Conservation (phyloP, 2,797 vertebrate species). For the Pipistrellus kuhlii region DNA sequence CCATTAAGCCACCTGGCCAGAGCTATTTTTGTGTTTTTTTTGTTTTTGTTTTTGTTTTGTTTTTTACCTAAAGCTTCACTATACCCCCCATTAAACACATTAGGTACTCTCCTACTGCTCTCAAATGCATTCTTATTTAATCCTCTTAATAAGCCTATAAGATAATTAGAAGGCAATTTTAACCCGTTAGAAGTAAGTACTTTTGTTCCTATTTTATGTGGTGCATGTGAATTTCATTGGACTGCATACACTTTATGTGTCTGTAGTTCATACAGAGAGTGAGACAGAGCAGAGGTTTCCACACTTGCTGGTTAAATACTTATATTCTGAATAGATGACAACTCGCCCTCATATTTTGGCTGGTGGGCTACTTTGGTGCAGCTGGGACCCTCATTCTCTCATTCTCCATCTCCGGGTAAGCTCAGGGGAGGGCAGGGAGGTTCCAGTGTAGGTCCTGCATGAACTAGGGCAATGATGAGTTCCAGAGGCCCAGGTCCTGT, state of each 20-base stretch:
- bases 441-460: background rate
- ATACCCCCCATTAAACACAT: background rate
- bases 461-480: background rate
- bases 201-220: background rate
- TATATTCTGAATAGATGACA: background rate
- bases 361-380: background rate
- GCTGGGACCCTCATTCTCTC: background rate
- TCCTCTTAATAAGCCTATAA: background rate
- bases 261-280: background rate
- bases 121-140: background rate
- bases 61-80: background rate
- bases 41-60: background rate
- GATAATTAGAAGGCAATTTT: background rate
- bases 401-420: background rate
- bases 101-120: background rate
- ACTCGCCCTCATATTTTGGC: background rate
- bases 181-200: background rate
- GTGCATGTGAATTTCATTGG: background rate
- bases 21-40: background rate
- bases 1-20: too few relatives aligned
- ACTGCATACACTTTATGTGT: background rate
- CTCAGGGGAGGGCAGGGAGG: background rate
- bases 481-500: background rate
- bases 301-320: background rate
- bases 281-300: background rate